Conservation (phyloP, 2,113 vertebrate genomes). For the Melanerpes formicivorus region DNA sequence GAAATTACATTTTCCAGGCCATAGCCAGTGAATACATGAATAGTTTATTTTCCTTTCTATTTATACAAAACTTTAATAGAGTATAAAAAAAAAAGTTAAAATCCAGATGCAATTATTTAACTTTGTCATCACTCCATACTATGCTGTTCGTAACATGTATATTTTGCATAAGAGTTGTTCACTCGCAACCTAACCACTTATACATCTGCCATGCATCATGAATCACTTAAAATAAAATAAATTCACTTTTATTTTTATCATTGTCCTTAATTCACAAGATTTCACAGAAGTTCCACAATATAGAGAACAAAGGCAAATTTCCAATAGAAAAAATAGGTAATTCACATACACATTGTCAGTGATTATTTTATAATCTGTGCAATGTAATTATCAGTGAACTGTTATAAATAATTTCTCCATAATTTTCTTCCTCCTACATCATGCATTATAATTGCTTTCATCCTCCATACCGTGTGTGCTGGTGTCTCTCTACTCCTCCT, state of each 20-base stretch:
- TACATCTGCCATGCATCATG: neutral
- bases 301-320: neutral
- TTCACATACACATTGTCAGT: constrained; percentile 44
- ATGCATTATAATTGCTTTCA: constrained; percentile 34
- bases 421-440: constrained; percentile 64
- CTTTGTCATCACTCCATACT: constrained; percentile 15
- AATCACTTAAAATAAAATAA: neutral
- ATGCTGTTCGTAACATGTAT: neutral
- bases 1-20: constrained; percentile 19
- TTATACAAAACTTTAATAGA: constrained; percentile 9
- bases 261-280: constrained; percentile 28
- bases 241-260: neutral
- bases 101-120: constrained; percentile 35
- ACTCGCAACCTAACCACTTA: neutral
- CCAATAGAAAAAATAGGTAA: neutral
- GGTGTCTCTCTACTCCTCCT: constrained; percentile 34
- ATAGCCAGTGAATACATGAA: neutral
- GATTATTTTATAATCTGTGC: constrained; percentile 37
- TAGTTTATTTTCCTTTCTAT: constrained; percentile 28
- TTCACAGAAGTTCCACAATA: neutral
- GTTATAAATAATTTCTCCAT: constrained; percentile 50
- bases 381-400: constrained; percentile 32
- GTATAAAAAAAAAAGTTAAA: neutral
- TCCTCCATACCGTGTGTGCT: neutral
- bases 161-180: neutral